Conservation (phyloP, 2,113 vertebrate genomes). For the Campylorhamphus procurvoides region DNA sequence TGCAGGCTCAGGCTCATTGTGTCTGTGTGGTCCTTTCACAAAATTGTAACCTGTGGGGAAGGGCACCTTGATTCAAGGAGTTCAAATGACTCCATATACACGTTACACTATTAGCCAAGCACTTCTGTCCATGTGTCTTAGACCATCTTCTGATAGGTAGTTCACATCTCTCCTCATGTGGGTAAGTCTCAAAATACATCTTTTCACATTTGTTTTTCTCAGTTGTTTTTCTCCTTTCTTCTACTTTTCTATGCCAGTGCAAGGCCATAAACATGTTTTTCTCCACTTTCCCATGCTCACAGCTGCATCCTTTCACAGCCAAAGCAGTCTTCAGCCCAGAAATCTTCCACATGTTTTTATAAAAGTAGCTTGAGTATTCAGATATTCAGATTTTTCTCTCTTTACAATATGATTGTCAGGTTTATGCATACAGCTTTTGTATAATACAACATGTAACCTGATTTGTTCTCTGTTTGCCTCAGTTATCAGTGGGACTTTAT, state of each 20-base stretch:
- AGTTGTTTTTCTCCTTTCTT: too few species aligned
- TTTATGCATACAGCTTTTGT: background rate
- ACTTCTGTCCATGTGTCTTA: too few species aligned
- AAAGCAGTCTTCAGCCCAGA: too few species aligned
- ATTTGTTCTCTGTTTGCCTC: constrained; percentile 19
- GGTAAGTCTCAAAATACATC: too few species aligned
- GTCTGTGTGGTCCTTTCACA: background rate
- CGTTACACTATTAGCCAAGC: too few species aligned
- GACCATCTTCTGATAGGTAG: too few species aligned
- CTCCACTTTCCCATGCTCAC: too few species aligned
- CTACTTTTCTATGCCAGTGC: too few species aligned
- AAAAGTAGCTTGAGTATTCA: background rate
- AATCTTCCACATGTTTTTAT: background rate
- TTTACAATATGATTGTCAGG: background rate
- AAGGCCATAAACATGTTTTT: too few species aligned
- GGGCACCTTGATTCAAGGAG: background rate
- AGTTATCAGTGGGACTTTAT: constrained; percentile 79
- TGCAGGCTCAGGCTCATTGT: background rate
- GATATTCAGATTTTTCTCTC: background rate
- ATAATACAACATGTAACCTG: background rate
- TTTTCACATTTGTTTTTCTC: too few species aligned
- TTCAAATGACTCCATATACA: background rate
- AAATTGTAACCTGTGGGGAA: background rate
- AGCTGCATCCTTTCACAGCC: too few species aligned
- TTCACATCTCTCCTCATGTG: too few species aligned